Base-by-base conservation (phyloP, 2,113 vertebrate genomes). In the Daboia siamensis region DNA sequence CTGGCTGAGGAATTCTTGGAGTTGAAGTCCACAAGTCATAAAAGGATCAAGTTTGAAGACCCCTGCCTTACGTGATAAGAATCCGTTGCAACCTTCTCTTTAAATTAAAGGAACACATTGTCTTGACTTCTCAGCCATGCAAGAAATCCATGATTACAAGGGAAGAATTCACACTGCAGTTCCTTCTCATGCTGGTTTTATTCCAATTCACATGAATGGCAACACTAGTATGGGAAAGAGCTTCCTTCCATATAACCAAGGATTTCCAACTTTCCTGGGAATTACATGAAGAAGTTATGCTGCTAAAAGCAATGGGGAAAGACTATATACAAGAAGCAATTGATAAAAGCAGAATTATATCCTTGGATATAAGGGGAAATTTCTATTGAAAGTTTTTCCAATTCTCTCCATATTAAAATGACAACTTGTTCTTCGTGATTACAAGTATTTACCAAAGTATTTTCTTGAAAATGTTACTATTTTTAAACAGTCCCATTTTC, bases 401-500 rank as follows among this genome's bases (percentile, higher is more conserved):
- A 15, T 46, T 15, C 52, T 84, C 61, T 29, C 52, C 9, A 4
- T 54, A 84, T 89, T 69, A 57, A 89, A 84, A 89, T 6, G 15
- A 46, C 87, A 84, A 80, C 26, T 46, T 80, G 64, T 57, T 92
- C 24, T 59, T 51, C 5, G 7, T 48, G 57, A 64, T 51, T 46
- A 90, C 24, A 59, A 46, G 56, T 80, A 90, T 56, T 90, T 87
- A 90, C 51, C n/a, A 54, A 61, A 92, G 91, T 80, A 55, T 4
- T 64, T n/a, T 64, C 26, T 13, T 64, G 61, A 69, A 69, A 69
- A 61, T 33, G 46, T 24, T n/a, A n/a, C n/a, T n/a, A n/a, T n/a
- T 95, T 92, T 92, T 91, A 94, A 94, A 29, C 39, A 51, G 91
- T 94, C 54, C 51, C 90, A 23, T 87, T 87, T 95, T 59, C 15